These are phyloP conservation scores for Zapornia atra DNA, from an alignment of 2,113 vertebrate species.

Conservation along the genomic window DNA sequence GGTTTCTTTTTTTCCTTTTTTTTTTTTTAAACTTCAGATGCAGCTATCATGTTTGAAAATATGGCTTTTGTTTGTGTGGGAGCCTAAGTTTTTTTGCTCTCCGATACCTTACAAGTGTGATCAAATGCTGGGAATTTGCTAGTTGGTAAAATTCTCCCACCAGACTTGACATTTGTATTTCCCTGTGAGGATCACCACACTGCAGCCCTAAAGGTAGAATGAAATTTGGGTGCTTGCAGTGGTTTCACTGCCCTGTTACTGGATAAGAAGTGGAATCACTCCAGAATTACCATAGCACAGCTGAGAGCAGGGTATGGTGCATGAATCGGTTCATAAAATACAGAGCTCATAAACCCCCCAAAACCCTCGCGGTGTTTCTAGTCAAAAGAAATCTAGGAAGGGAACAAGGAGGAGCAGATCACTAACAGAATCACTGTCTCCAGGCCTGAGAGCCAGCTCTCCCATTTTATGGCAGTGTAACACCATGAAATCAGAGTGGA, in stretches of 20 bases:
- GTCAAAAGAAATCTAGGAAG: neutral
- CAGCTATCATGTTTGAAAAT: slow-evolving; percentile 68
- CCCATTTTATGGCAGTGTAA: neutral
- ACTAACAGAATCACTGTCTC: neutral
- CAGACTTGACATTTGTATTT: neutral
- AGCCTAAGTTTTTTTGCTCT: neutral
- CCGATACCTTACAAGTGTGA: neutral
- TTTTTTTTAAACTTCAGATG: slow-evolving; percentile 10
- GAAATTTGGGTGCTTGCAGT: neutral
- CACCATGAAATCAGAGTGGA: neutral
- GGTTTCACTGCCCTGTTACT: neutral
- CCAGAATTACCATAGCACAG: neutral
- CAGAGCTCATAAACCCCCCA: neutral
- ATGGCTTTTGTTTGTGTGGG: slow-evolving; percentile 36
- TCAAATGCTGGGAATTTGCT: neutral
- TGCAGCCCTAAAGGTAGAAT: neutral
- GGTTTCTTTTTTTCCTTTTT: neutral
- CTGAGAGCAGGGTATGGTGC: neutral
- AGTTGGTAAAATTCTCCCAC: neutral
- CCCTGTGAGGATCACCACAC: neutral
- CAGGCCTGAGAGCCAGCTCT: neutral
- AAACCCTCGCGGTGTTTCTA: neutral
- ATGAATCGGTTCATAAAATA: neutral
- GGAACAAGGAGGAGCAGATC: neutral
- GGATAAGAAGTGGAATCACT: neutral